A percentile compares a stretch with the other conserved stretches of the same genome.
Conservation (phyloP, 2,888 invertebrate species). For the Drosophila austrosaltans region DNA sequence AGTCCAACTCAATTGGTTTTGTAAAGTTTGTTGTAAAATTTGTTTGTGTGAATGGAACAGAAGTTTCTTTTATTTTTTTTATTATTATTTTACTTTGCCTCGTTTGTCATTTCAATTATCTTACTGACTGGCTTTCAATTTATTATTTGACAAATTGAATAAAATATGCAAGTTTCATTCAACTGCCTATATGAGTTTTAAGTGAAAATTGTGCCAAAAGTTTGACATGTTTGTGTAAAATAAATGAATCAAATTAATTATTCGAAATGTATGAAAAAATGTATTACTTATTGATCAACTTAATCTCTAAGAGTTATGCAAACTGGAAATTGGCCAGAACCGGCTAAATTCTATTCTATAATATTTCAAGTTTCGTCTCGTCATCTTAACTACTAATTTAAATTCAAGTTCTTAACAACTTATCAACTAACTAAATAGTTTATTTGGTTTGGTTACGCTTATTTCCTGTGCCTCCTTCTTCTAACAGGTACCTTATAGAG, state of each 20-base stretch:
- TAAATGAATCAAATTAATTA: too few relatives aligned
- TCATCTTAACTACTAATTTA: slow-evolving; percentile 7
- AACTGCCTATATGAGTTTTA: neutral
- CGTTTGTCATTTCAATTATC: neutral
- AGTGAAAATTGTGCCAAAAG: neutral
- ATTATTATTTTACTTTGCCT: neutral
- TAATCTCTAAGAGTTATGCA: too few relatives aligned
- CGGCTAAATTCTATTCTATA: too few relatives aligned
- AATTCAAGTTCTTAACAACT: slow-evolving; percentile 18
- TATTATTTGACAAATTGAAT: slow-evolving; percentile 1
- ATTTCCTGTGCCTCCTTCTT: slow-evolving; percentile 23
- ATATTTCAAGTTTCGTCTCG: neutral
- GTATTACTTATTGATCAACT: too few relatives aligned
- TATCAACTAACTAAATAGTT: slow-evolving; percentile 32
- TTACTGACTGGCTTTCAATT: neutral
- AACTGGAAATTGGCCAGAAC: too few relatives aligned
- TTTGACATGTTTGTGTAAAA: too few relatives aligned
- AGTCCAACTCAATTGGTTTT: neutral
- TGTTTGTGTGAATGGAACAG: neutral
- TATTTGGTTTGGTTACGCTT: slow-evolving; percentile 42
- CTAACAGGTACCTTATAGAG: slow-evolving; percentile 40
- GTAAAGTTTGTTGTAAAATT: neutral
- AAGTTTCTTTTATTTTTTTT: neutral
- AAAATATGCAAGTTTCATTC: neutral
- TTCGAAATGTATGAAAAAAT: too few relatives aligned